Evolutionary conservation across 2,113 vertebrate species (phyloP), one percentile per base, ranked within the genome.

Genomic region (Macrotis lagotis): DNA sequence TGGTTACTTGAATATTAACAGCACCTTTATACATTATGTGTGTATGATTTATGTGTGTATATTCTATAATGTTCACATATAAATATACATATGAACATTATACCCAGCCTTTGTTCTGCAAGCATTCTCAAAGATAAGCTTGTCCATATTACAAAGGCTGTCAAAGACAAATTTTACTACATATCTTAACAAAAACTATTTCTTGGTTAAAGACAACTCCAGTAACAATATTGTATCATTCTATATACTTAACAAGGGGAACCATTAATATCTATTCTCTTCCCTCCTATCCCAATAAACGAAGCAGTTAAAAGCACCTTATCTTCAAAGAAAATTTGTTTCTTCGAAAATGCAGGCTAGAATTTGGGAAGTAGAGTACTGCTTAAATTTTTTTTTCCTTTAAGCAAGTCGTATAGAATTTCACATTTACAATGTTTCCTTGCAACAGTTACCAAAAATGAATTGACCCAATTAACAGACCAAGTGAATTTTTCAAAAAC

Each of bases 351-450:
- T 66, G 59, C 59, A 66, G 50, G 89, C 91, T 44, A 47, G 49
- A 94, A 52, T 89, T 91, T 74, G 47, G 50, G 93, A 97, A 89
- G n/a, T 53, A 97, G 7, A 95, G 50, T 51, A 19, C 8, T 92
- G 2, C 51, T 59, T 91, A 37, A 93, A 96, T 25, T 88, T 83
- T n/a, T 25, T 88, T 83, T n/a, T 44, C n/a, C 66, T 19, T 44
- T 44, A 44, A 83, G 66, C 66, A 94, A 95, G 22, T 25, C 48
- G 83, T 9, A 95, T n/a, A 93, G 51, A 51, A 11, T 89, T 55
- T 93, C 92, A 92, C 44, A 28, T 96, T 97, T 95, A 94, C 88
- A 93, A 98, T 91, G 44, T 97, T 89, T 96, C 48, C 88, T 89
- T 94, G 93, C 66, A 97, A 49, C 3, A 92, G 50, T 94, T 97